Conservation (phyloP, 1,140 invertebrate genomes). For the Caenorhabditis remanei region DNA sequence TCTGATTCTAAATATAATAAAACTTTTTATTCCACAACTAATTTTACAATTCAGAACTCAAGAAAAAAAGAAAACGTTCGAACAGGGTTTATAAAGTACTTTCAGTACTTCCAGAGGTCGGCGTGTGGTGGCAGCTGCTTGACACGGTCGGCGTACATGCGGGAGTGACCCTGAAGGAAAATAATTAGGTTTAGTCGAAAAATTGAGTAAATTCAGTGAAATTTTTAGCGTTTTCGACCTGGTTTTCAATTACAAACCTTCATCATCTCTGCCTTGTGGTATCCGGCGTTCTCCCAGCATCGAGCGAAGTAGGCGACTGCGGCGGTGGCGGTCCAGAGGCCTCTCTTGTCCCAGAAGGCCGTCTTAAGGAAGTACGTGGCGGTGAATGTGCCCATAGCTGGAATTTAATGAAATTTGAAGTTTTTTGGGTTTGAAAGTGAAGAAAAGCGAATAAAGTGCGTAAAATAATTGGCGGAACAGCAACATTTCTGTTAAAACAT, state of each 20-base stretch:
- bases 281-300: slow-evolving; percentile 65
- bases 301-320: slow-evolving; percentile 61
- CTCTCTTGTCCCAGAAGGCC: slow-evolving; percentile 64
- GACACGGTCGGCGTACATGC: slow-evolving; percentile 61
- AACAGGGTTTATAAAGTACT: neutral
- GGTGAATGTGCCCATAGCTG: slow-evolving; percentile 68
- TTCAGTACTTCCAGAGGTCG: slow-evolving; percentile 63
- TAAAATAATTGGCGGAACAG: no score
- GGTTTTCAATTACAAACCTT: slow-evolving; percentile 39
- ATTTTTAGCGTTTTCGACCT: neutral
- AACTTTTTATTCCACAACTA: neutral
- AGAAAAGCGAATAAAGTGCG: neutral
- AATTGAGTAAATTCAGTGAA: no score
- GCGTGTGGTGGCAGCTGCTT: slow-evolving; percentile 45
- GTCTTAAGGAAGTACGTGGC: slow-evolving; percentile 64
- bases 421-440: neutral
- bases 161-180: slow-evolving; percentile 57
- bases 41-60: neutral
- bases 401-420: neutral
- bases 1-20: no score
- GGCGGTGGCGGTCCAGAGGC: slow-evolving; percentile 36
- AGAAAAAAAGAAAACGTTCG: neutral
- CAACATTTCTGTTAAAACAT: no score
- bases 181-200: neutral
- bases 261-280: slow-evolving; percentile 65